Evolutionary conservation across 2,797 vertebrate species (phyloP).

Genomic region (Syncerus caffer): DNA sequence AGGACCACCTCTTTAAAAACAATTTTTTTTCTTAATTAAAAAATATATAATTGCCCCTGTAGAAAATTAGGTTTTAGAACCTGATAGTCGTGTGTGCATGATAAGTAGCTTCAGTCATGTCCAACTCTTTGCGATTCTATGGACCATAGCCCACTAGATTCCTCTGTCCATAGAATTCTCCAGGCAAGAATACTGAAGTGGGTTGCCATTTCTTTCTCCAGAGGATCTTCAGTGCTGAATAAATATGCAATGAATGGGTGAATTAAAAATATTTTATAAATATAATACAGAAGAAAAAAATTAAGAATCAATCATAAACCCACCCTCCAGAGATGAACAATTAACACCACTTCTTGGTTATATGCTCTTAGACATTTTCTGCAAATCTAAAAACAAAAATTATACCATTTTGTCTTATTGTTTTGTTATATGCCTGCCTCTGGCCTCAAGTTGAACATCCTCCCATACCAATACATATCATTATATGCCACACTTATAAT

Average conservation of each 20-base stretch:
- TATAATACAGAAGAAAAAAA: neutral
- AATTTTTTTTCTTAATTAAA: neutral
- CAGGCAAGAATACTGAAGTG: neutral
- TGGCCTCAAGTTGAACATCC: neutral
- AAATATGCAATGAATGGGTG: neutral
- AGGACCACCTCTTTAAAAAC: too few species aligned
- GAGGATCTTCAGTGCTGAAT: neutral
- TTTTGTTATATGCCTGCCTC: neutral
- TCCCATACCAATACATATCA: neutral
- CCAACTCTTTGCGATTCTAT: neutral
- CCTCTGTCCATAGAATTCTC: neutral
- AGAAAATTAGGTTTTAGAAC: neutral
- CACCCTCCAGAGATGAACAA: neutral
- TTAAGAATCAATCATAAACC: neutral
- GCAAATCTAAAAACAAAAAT: neutral
- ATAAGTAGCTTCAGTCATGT: neutral
- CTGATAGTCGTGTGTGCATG: neutral
- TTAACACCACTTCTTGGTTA: neutral
- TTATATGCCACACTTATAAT: neutral
- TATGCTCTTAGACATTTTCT: neutral
- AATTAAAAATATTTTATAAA: slow-evolving; percentile 27
- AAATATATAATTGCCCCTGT: neutral
- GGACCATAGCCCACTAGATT: neutral
- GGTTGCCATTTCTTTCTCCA: neutral
- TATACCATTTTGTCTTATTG: neutral